Base-by-base conservation (phyloP, 2,888 invertebrate species). In the Cylloceria caligata region DNA sequence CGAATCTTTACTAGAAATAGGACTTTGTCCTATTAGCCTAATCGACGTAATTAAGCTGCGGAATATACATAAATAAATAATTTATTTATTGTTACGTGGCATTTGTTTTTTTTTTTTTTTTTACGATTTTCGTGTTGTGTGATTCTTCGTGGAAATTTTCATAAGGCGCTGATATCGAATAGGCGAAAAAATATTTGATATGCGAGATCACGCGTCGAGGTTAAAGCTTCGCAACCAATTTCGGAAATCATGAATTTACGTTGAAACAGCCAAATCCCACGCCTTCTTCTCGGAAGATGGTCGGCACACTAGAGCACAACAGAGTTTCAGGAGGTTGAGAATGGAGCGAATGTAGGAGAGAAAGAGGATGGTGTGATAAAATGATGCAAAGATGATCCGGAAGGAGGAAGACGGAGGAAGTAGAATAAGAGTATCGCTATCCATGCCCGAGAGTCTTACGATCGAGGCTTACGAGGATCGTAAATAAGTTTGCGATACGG, bases 401-500 rank as follows among this genome's bases (percentile, higher is more conserved):
- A 71, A 68, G 45, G 81, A 74, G 80, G 74, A 68, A 73, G 73
- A 76, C 45, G 45, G 55, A 68, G 57, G 68, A 60, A 2, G 30
- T 42, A 49, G 30, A 62, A 64, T 67, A 65, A n/a, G 76, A 81
- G 83, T 74, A 79, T 84, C 83, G 74, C 82, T 83, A 83, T 81
- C 83, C 84, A 83, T 72, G 67, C 76, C n/a, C 55, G 75, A 78
- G 81, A 85, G 87, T 85, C 87, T 87, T 88, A 87, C 87, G 87
- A 88, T 88, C 88, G 87, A 89, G 88, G 89, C 90, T 90, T 90
- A 90, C 89, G 89, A 87, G 85, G 88, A 87, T 89, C 89, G 89
- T 90, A 90, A 90, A 90, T 89, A 90, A 89, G 88, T 89, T 89
- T 87, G 84, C 86, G 90, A 89, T 90, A 90, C 87, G 88, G 85